These are phyloP conservation scores for Andrena marginata DNA, from an alignment of 2,888 invertebrate genomes.

Conservation along the genomic window DNA sequence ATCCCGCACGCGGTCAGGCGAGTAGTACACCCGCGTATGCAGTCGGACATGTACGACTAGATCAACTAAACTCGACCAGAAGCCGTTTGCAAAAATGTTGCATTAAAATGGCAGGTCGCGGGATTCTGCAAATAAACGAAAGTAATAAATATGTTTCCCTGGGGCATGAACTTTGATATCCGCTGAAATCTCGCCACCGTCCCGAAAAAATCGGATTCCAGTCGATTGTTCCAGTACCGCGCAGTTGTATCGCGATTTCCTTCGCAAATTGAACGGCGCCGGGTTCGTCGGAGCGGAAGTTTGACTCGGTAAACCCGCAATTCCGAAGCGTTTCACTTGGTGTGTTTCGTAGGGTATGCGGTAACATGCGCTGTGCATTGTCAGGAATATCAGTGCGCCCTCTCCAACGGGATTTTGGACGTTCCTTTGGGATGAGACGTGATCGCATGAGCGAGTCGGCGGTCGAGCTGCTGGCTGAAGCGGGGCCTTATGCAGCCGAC, in stretches of 20 bases:
- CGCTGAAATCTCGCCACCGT: neutral
- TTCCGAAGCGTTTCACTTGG: constrained; percentile 48
- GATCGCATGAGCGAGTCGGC: constrained; percentile 49
- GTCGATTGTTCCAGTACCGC: neutral
- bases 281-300: constrained; percentile 21
- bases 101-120: neutral
- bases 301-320: constrained; percentile 42
- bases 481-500: constrained; percentile 46
- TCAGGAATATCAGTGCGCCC: constrained; percentile 50
- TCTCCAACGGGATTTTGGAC: constrained; percentile 35
- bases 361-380: constrained; percentile 58
- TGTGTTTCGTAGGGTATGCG: constrained; percentile 34
- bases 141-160: neutral
- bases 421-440: constrained; percentile 58
- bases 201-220: neutral
- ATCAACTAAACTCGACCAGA: neutral
- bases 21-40: neutral
- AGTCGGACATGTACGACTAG: neutral
- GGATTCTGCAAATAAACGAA: neutral
- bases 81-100: neutral
- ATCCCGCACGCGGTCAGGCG: neutral
- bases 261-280: constrained; percentile 39
- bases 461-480: constrained; percentile 40
- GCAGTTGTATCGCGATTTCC: constrained; percentile 30
- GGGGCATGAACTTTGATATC: neutral